Percentiles rank a stretch among this genome's conserved stretches.
phyloP scores from a whole-genome alignment of 2,113 vertebrate genomes.

The Anseranas semipalmata region DNA sequence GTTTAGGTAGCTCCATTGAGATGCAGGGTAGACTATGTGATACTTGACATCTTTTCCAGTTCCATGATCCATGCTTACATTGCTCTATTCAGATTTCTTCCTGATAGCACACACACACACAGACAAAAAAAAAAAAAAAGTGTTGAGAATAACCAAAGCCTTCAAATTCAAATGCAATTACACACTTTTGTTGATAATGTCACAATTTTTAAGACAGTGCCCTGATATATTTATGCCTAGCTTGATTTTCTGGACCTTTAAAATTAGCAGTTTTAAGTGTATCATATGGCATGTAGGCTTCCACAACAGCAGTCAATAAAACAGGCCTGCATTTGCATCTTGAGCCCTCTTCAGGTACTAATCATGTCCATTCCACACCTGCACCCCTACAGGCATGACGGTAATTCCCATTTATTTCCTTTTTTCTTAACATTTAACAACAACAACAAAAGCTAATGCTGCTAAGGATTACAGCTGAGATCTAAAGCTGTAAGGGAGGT shows the following conservation, averaged over 20 bases:
- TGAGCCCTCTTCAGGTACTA: not conserved
- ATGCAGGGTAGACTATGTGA: not conserved
- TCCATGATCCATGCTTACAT: not conserved
- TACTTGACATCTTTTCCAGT: not conserved
- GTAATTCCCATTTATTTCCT: not conserved
- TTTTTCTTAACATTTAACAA: not conserved
- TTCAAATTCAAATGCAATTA: not conserved
- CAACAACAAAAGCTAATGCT: not conserved
- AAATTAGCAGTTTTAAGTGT: not conserved
- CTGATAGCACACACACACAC: not conserved
- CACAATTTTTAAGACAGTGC: not conserved
- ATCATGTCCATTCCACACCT: not conserved
- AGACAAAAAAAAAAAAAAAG: no score
- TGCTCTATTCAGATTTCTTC: not conserved
- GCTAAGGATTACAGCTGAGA: not conserved
- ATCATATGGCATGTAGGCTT: not conserved
- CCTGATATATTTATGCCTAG: not conserved
- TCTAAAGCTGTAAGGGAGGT: not conserved
- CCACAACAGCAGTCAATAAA: not conserved
- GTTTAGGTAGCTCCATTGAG: not conserved
- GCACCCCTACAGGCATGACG: not conserved
- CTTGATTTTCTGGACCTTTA: not conserved
- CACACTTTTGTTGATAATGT: not conserved
- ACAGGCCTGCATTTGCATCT: not conserved
- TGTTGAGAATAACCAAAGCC: not conserved